phyloP scores from a whole-genome alignment of 2,888 invertebrate genomes.

The Ectemnius cavifrons region DNA sequence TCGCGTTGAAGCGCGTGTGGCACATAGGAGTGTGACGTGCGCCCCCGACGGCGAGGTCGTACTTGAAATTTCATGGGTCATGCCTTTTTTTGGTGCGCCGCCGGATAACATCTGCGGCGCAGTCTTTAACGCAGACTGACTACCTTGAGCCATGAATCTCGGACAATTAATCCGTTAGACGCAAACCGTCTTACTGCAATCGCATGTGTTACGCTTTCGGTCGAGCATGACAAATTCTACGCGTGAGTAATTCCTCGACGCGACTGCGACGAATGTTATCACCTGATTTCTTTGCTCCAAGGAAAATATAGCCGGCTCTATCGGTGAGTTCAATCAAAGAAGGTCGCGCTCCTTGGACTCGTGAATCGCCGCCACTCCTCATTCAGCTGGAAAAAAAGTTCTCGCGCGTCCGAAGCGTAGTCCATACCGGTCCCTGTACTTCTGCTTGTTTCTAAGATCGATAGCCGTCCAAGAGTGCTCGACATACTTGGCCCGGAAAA shows the following conservation, averaged over 20 bases:
- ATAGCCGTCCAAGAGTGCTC: slow-evolving; percentile 46
- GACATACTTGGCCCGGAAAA: slow-evolving; percentile 37
- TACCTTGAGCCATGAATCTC: slow-evolving; percentile 16
- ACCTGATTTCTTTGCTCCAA: too few species aligned
- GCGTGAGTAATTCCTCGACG: too few species aligned
- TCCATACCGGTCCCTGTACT: slow-evolving; percentile 45
- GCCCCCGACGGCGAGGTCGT: slow-evolving; percentile 34
- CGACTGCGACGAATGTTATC: too few species aligned
- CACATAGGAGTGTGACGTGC: slow-evolving; percentile 29
- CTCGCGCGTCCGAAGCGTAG: slow-evolving; percentile 33
- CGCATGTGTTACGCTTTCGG: too few species aligned
- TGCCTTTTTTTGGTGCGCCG: slow-evolving; percentile 30
- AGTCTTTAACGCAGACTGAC: slow-evolving; percentile 19
- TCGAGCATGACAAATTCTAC: too few species aligned
- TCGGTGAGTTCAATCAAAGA: not conserved
- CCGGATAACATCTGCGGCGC: slow-evolving; percentile 42
- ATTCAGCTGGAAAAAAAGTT: slow-evolving; percentile 34
- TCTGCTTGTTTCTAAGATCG: slow-evolving; percentile 55
- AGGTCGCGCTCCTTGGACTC: not conserved
- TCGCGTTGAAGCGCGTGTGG: slow-evolving; percentile 20
- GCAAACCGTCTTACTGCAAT: too few species aligned
- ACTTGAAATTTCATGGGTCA: slow-evolving; percentile 52
- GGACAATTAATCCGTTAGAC: not conserved
- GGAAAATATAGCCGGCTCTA: not conserved
- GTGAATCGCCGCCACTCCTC: slow-evolving; percentile 8